Evolutionary conservation across 2,888 invertebrate genomes (phyloP).

Genomic region (Escarpia spicata): DNA sequence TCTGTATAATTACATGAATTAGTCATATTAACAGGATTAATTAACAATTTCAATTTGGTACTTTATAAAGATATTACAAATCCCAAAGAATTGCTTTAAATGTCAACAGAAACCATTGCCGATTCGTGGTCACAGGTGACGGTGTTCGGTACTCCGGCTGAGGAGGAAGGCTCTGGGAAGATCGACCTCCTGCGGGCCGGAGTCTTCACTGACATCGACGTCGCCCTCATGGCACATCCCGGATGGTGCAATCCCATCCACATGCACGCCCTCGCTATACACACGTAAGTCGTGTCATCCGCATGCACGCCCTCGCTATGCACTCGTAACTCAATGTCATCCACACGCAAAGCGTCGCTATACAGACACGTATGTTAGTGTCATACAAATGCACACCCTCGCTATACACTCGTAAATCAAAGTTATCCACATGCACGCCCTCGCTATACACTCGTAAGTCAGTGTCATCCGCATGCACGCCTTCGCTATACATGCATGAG

Average conservation of each 20-base stretch:
- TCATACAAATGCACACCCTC: too few species aligned
- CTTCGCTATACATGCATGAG: neutral
- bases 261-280: conserved; percentile 9
- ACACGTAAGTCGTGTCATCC: neutral
- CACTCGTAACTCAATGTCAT: neutral
- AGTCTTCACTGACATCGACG: neutral
- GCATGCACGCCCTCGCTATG: neutral
- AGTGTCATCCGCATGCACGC: neutral
- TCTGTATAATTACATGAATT: too few species aligned
- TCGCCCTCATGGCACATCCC: neutral
- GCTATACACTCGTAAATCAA: too few species aligned
- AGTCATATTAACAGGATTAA: too few species aligned
- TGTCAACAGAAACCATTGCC: neutral
- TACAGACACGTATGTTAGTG: neutral
- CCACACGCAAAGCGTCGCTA: neutral
- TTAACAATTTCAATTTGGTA: too few species aligned
- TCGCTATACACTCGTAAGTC: neutral
- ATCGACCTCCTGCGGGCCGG: neutral
- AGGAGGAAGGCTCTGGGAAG: neutral
- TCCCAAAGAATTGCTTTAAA: too few species aligned
- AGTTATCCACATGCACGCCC: too few species aligned
- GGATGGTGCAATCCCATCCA: neutral
- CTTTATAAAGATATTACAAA: too few species aligned
- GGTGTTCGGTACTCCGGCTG: neutral
- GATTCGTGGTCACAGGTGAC: neutral